Evolutionary conservation across 2,797 vertebrate species (phyloP), one percentile per base, ranked within the genome.

Genomic region (Heteromormyrus szaboi): DNA sequence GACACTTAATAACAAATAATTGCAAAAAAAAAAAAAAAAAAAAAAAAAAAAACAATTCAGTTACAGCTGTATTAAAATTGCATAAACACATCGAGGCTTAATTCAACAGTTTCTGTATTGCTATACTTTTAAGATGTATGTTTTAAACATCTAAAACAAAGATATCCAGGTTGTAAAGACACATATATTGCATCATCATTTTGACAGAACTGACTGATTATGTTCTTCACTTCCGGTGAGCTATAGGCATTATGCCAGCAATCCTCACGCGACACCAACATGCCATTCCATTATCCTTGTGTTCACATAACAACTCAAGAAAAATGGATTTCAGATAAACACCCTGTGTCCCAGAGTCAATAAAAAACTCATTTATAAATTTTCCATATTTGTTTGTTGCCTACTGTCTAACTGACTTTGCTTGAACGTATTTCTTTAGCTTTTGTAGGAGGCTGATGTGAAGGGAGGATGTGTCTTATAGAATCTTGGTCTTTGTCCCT

Each of bases 191-290:
- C 22, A 25, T 85, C 7, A 44, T 59, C 91, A 93, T 91, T 90
- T 93, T 93, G 95, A 92, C 93, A 92, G 3, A 22, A 87, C 44
- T 56, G 41, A 95, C 95, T 95, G 95, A 95, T 96, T 93, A 93
- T 92, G 92, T 93, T 92, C 95, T 93, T 93, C 93, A 90, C 88
- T 92, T 87, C 90, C 91, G 91, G 62, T 92, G 93, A 88, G 92
- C 90, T 90, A 54, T 1, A 91, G 89, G 83, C 90, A 88, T 84
- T 68, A 62, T 8, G 37, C 81, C 90, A 91, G 91, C 93, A 29
- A 8, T 8, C 88, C 53, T 50, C 37, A 87, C 5, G 12, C 53
- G 5, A 37, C 19, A 59, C 62, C 19, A 50, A 50, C 85, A 83
- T 89, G 88, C 79, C 86, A 68, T 25, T 46, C 46, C 22, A 87